These are phyloP conservation scores for Brevimyrus niger DNA, from an alignment of 2,113 vertebrate genomes.

Conservation along the genomic window DNA sequence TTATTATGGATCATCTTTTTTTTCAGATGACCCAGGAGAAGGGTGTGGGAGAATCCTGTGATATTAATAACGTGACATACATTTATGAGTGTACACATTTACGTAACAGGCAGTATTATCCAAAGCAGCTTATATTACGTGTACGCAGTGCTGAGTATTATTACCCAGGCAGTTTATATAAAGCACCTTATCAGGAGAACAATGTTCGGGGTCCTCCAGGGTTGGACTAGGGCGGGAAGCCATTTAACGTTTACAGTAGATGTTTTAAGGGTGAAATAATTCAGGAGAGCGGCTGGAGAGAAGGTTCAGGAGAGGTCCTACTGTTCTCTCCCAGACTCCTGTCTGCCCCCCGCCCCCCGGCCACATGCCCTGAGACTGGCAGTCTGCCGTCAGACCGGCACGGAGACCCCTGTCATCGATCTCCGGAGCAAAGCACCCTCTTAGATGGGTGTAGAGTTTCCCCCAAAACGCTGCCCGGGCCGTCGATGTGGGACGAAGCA, in stretches of 20 bases:
- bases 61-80: background rate
- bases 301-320: background rate
- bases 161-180: background rate
- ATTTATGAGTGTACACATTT: background rate
- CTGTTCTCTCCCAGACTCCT: background rate
- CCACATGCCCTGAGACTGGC: background rate
- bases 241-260: background rate
- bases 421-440: constrained; percentile 11
- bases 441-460: constrained; percentile 28
- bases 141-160: background rate
- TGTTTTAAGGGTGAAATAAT: background rate
- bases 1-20: background rate
- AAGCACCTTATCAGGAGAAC: background rate
- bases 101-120: background rate
- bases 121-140: background rate
- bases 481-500: background rate
- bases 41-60: background rate
- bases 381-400: constrained; percentile 11
- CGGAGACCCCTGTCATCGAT: constrained; percentile 15
- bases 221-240: background rate
- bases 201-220: background rate
- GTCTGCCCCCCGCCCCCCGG: background rate
- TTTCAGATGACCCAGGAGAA: background rate
- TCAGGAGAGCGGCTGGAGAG: background rate
- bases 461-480: constrained; percentile 3